Evolutionary conservation across 2,888 invertebrate genomes (phyloP).

Genomic region (Crematogaster levior): DNA sequence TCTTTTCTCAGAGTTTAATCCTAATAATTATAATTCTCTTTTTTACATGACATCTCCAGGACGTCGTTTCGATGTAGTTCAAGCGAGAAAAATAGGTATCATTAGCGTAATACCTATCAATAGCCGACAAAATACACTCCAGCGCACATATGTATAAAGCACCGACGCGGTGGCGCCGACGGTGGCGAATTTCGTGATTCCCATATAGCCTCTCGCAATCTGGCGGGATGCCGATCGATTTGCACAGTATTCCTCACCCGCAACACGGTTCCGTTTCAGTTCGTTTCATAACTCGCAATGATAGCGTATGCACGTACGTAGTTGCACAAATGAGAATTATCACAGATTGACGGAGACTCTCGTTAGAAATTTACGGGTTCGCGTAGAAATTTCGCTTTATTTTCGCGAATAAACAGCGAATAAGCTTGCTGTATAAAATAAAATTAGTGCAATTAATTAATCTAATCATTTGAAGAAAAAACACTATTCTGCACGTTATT

Average conservation of each 20-base stretch:
- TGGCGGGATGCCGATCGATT: conserved; percentile 81
- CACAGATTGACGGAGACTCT: not conserved
- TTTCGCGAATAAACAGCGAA: not conserved
- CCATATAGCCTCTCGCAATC: conserved; percentile 71
- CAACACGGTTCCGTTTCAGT: conserved; percentile 61
- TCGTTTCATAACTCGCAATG: conserved; percentile 49
- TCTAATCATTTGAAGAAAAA: not conserved
- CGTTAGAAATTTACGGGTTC: not conserved
- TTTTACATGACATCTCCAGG: not conserved
- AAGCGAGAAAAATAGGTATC: conserved; percentile 15
- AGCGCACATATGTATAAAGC: conserved; percentile 51
- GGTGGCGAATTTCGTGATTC: conserved; percentile 68
- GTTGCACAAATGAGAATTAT: conserved; percentile 5
- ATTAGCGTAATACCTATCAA: conserved; percentile 22
- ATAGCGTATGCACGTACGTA: not conserved
- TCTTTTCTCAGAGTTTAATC: not conserved
- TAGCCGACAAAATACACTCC: conserved; percentile 11
- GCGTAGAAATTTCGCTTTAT: not conserved
- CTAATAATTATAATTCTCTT: not conserved
- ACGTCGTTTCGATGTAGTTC: not conserved
- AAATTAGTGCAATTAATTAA: not conserved
- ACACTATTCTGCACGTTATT: not conserved
- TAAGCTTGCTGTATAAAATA: not conserved
- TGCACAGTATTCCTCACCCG: conserved; percentile 66
- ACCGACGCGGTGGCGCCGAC: conserved; percentile 77